Conservation (phyloP, 2,113 vertebrate genomes). For the Etia nguti region DNA sequence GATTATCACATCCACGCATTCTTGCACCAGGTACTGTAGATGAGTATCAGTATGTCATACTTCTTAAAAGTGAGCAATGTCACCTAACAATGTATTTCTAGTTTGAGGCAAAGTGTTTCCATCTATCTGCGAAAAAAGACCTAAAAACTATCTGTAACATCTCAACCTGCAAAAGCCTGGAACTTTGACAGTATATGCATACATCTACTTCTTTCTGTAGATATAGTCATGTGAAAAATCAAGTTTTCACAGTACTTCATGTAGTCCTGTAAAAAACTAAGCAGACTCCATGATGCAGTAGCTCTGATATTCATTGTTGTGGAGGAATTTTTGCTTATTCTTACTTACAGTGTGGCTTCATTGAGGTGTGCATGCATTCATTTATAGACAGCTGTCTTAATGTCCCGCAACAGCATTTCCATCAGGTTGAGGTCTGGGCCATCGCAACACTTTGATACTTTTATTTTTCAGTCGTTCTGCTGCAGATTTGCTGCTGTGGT, state of each 20-base stretch:
- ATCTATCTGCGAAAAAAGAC: not conserved
- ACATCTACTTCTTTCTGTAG: not conserved
- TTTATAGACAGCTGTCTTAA: not conserved
- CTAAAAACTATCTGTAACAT: not conserved
- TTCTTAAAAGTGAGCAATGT: not conserved
- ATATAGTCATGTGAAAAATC: not conserved
- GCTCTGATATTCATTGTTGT: not conserved
- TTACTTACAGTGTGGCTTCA: not conserved
- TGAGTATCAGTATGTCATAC: slow-evolving; percentile 7
- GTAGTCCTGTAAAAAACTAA: not conserved
- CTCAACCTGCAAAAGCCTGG: not conserved
- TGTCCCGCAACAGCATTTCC: not conserved
- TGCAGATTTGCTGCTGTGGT: not conserved
- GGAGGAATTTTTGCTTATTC: not conserved
- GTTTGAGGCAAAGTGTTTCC: slow-evolving; percentile 11
- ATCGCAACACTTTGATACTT: not conserved
- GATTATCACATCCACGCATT: slow-evolving; percentile 16
- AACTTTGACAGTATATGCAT: not conserved
- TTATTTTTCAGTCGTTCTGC: not conserved
- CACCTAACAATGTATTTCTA: slow-evolving; percentile 2
- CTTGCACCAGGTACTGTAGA: slow-evolving; percentile 25
- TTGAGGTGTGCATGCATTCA: not conserved
- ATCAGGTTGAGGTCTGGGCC: not conserved
- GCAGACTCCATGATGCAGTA: not conserved
- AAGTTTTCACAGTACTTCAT: not conserved